Conservation (phyloP, 1,140 invertebrate species). For the Panulirus ornatus region DNA sequence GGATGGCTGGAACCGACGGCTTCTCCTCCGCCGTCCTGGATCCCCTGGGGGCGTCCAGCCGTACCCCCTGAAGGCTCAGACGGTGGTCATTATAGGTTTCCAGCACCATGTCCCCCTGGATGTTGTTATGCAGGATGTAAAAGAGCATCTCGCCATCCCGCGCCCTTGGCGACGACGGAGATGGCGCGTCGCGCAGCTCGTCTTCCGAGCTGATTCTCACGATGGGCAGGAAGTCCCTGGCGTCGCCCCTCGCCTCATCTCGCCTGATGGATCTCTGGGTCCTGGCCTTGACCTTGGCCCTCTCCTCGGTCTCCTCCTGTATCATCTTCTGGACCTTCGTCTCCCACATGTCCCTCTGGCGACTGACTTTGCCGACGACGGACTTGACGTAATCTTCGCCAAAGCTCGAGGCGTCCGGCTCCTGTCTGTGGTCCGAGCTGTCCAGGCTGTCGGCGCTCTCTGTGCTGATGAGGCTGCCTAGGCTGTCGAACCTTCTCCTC, state of each 20-base stretch:
- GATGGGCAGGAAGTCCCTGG: neutral
- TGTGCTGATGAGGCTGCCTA: slow-evolving; percentile 47
- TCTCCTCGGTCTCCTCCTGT: neutral
- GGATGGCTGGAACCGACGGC: neutral
- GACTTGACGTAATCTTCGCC: neutral
- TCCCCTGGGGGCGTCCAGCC: neutral
- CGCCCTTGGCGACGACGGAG: neutral
- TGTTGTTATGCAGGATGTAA: slow-evolving; percentile 52
- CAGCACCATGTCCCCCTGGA: slow-evolving; percentile 54
- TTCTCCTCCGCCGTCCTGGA: neutral
- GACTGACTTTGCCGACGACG: slow-evolving; percentile 26
- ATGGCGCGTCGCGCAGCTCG: neutral
- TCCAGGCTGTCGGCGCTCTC: slow-evolving; percentile 44
- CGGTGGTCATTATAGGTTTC: slow-evolving; percentile 27
- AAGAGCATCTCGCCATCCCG: neutral
- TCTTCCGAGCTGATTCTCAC: neutral
- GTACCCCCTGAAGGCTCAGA: neutral
- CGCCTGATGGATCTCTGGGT: neutral
- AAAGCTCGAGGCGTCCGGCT: neutral
- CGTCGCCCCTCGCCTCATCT: neutral
- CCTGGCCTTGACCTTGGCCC: neutral
- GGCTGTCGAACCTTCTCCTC: slow-evolving; percentile 52
- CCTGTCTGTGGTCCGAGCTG: neutral
- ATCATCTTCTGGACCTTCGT: neutral
- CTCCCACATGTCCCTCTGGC: slow-evolving; percentile 39